Evolutionary conservation across 2,888 invertebrate genomes (phyloP), one percentile per base, ranked within the genome.

Genomic region (Ommatoiulus sabulosus): DNA sequence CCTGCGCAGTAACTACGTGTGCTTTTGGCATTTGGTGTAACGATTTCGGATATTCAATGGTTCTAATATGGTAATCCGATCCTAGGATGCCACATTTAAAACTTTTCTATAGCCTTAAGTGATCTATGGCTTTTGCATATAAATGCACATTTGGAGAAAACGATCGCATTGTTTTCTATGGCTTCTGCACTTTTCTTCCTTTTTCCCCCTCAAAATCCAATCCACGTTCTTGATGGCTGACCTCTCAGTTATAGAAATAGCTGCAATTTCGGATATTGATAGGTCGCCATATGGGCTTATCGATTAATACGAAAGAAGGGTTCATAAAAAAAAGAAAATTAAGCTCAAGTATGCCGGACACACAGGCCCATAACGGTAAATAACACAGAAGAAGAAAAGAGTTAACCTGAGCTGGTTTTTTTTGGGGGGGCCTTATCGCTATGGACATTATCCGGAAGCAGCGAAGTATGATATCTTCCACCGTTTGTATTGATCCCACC

Each of bases 211-310:
- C 12, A 80, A 80, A 80, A 80, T 35, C 24, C 80, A 80, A 80
- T 80, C 35, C 80, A 24, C 80, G 80, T 80, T 80, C 80, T 24
- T 80, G 80, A 80, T 80, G 80, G 80, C 80, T 80, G 80, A 80
- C 80, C 80, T 80, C 80, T 80, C 80, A 80, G 35, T 80, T 80
- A 80, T 80, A 80, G 80, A 80, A 80, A 80, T 80, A 80, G 80
- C 80, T 20, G 80, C 80, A 80, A 80, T 80, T 80, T 80, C 80
- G 24, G 80, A 35, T 80, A 80, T 80, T 80, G 80, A 80, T 80
- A 80, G 80, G 80, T 80, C 80, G 80, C 80, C 80, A 80, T 80
- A 80, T 80, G 80, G 80, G 35, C 80, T 80, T 80, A 80, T 80
- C 80, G 80, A 80, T 80, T 80, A 80, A 80, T 80, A 80, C 80